These are phyloP conservation scores for Melanostoma mellinum DNA, from an alignment of 2,888 invertebrate species.

Conservation along the genomic window DNA sequence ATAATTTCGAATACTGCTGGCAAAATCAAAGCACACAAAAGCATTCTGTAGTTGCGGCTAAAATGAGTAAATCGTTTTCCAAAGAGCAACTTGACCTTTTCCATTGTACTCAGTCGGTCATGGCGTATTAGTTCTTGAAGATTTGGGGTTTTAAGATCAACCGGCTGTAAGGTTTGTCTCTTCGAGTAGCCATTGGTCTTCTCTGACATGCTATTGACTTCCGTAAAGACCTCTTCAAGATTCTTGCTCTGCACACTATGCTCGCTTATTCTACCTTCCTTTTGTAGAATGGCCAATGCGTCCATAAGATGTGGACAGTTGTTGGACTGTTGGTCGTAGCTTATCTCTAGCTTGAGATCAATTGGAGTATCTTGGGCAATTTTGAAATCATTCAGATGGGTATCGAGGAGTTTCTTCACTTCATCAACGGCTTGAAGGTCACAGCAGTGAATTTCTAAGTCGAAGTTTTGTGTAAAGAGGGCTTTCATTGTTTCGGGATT, in stretches of 20 bases:
- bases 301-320: constrained; percentile 76
- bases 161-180: constrained; percentile 71
- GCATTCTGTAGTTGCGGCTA: constrained; percentile 83
- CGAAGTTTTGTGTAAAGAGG: constrained; percentile 79
- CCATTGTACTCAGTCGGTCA: constrained; percentile 71
- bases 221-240: constrained; percentile 85
- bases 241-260: constrained; percentile 85
- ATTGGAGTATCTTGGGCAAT: constrained; percentile 70
- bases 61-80: constrained; percentile 85
- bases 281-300: constrained; percentile 82
- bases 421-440: constrained; percentile 73
- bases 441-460: constrained; percentile 76
- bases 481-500: constrained; percentile 79
- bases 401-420: constrained; percentile 75
- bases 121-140: constrained; percentile 74
- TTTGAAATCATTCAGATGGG: constrained; percentile 75
- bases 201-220: constrained; percentile 61
- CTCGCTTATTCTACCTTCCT: constrained; percentile 81
- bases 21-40: constrained; percentile 84
- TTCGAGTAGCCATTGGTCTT: constrained; percentile 48
- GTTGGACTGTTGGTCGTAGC: constrained; percentile 76
- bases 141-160: constrained; percentile 72
- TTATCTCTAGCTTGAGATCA: constrained; percentile 76
- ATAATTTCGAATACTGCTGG: constrained; percentile 86
- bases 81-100: constrained; percentile 82